A percentile compares a stretch with the other conserved stretches of the same genome.
These are phyloP conservation scores for Alligator sinensis DNA, from an alignment of 2,113 vertebrate species.

Conservation along the genomic window DNA sequence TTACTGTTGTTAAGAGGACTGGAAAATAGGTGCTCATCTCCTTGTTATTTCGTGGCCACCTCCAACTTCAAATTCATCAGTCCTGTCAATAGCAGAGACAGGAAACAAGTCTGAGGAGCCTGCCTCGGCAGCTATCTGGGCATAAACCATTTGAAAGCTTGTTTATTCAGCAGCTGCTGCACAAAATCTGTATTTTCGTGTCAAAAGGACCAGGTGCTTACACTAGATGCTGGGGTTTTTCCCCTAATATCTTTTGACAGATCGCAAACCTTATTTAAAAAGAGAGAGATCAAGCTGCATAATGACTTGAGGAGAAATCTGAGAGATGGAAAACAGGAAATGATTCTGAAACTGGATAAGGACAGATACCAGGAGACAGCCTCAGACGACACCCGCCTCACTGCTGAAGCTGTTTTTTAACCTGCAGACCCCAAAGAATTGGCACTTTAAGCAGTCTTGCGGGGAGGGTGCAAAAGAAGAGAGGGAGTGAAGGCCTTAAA, in stretches of 20 bases:
- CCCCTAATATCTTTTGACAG: not conserved
- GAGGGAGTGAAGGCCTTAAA: not conserved
- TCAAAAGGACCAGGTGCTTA: not conserved
- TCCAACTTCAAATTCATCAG: constrained; percentile 69
- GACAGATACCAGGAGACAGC: too few species aligned
- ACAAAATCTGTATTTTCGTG: not conserved
- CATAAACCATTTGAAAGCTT: not conserved
- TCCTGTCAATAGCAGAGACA: not conserved
- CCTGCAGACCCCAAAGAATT: too few species aligned
- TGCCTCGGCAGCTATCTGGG: accelerated
- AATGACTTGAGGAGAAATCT: not conserved
- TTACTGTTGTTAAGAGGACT: not conserved
- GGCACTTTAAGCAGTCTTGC: too few species aligned
- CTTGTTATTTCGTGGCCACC: constrained; percentile 17
- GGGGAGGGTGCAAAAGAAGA: not conserved
- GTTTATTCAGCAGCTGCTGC: not conserved
- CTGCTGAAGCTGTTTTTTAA: too few species aligned
- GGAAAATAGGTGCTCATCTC: not conserved
- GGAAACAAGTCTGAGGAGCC: not conserved
- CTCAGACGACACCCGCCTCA: too few species aligned
- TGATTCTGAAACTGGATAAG: too few species aligned
- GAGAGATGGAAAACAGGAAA: not conserved
- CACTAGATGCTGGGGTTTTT: not conserved
- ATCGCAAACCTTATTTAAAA: not conserved
- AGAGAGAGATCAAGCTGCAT: not conserved